phyloP scores from a whole-genome alignment of 2,888 invertebrate species.

The Terebella lapidaria region DNA sequence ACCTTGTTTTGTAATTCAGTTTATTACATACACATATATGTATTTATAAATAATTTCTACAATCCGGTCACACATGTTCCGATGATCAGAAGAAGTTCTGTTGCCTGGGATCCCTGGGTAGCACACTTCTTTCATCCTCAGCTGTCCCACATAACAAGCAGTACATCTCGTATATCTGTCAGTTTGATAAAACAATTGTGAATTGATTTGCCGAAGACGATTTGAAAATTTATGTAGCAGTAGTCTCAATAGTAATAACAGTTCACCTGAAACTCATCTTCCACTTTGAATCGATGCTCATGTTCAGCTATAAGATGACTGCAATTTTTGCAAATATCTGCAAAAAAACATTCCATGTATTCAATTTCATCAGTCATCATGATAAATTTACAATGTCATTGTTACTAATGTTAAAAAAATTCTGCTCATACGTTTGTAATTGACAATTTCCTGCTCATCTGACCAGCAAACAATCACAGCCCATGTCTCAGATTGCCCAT shows the following conservation, averaged over 20 bases:
- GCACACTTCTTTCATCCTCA: slow-evolving; percentile 46
- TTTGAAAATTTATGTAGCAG: not conserved
- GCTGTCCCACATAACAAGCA: slow-evolving; percentile 48
- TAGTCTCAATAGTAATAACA: not conserved
- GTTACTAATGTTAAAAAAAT: too few relatives aligned
- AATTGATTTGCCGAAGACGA: not conserved
- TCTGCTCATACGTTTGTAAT: slow-evolving; percentile 37
- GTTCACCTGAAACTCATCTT: slow-evolving; percentile 41
- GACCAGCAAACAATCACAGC: too few relatives aligned
- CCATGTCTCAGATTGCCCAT: too few relatives aligned
- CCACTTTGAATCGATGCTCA: slow-evolving; percentile 42
- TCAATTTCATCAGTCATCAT: too few relatives aligned
- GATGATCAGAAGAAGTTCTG: slow-evolving; percentile 13
- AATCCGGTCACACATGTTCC: not conserved
- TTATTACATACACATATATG: not conserved
- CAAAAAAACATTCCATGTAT: too few relatives aligned
- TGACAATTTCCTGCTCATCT: too few relatives aligned
- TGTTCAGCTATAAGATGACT: slow-evolving; percentile 46
- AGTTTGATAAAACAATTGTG: slow-evolving; percentile 5
- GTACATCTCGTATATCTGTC: slow-evolving; percentile 50
- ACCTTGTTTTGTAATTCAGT: not conserved
- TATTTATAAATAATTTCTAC: not conserved
- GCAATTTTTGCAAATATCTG: slow-evolving; percentile 46
- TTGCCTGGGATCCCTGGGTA: slow-evolving; percentile 45
- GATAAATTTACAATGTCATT: too few relatives aligned